A percentile compares a stretch with the other conserved stretches of the same genome.
These are phyloP conservation scores for Tenualosa ilisha DNA, from an alignment of 2,797 vertebrate species.

Conservation along the genomic window DNA sequence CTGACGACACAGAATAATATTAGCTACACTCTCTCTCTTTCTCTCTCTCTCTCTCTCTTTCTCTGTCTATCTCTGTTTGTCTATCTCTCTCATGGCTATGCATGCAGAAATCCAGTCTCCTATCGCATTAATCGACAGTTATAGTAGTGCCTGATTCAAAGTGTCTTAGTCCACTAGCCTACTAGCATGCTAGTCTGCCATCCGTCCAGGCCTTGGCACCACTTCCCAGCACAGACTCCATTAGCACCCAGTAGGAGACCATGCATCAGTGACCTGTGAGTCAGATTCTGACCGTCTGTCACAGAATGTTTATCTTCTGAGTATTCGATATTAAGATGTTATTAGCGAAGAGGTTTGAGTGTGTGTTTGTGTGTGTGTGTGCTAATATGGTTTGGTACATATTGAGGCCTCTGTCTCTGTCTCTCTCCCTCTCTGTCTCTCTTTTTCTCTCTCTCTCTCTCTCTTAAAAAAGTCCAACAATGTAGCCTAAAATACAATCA, in stretches of 20 bases:
- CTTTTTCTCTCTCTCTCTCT: conserved; percentile 52
- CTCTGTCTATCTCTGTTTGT: not conserved
- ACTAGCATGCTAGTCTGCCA: not conserved
- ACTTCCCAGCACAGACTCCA: not conserved
- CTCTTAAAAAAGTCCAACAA: conserved; percentile 49
- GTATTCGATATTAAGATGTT: not conserved
- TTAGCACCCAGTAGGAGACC: conserved; percentile 3
- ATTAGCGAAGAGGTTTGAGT: not conserved
- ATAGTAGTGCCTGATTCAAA: not conserved
- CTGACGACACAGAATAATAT: not conserved
- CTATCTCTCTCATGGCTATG: not conserved
- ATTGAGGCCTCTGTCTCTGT: conserved; percentile 41
- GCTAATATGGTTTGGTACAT: not conserved
- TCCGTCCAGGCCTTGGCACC: not conserved
- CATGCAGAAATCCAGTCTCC: not conserved
- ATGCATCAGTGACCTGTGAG: not conserved
- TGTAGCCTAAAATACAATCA: no score
- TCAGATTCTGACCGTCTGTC: not conserved
- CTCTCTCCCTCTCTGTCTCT: conserved; percentile 47
- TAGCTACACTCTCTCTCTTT: not conserved
- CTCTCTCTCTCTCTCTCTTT: conserved; percentile 18
- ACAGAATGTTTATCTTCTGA: not conserved
- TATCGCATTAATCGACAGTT: not conserved
- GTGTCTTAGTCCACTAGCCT: not conserved
- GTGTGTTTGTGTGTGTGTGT: not conserved